Percentiles rank a stretch among this genome's conserved stretches.
These are phyloP conservation scores for Stichodactyla helianthus DNA, from an alignment of 64 coral and sea anemone species.

Conservation along the genomic window DNA sequence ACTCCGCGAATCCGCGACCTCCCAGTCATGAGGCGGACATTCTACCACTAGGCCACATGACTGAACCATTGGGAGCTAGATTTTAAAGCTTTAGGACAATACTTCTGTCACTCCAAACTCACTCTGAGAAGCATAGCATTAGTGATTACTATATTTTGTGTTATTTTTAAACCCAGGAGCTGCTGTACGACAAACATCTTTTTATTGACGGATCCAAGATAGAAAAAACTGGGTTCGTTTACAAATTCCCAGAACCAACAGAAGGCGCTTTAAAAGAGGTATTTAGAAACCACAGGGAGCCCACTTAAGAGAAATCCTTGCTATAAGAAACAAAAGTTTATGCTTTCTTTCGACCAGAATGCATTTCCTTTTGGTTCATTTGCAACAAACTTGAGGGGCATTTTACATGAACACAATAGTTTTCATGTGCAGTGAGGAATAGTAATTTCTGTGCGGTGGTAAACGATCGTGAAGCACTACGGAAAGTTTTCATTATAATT, in stretches of 20 bases:
- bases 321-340: too few relatives aligned
- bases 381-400: too few relatives aligned
- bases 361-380: too few relatives aligned
- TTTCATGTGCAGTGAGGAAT: neutral
- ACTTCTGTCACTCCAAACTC: too few relatives aligned
- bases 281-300: neutral
- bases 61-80: too few relatives aligned
- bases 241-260: slow-evolving; percentile 44
- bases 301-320: too few relatives aligned
- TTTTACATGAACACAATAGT: neutral
- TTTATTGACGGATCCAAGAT: slow-evolving; percentile 74
- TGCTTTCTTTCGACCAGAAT: too few relatives aligned
- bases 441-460: neutral
- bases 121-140: neutral
- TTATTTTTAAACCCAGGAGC: slow-evolving; percentile 53
- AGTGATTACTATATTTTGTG: neutral
- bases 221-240: slow-evolving; percentile 67
- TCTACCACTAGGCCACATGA: too few relatives aligned
- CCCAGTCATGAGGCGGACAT: too few relatives aligned
- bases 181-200: slow-evolving; percentile 95
- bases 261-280: slow-evolving; percentile 67
- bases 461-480: neutral
- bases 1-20: too few relatives aligned
- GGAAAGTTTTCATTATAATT: neutral
- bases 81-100: too few relatives aligned